A percentile compares a stretch with the other conserved stretches of the same genome.
These are phyloP conservation scores for Chelidonichthys spinosus DNA, from an alignment of 2,797 vertebrate genomes.

Conservation along the genomic window DNA sequence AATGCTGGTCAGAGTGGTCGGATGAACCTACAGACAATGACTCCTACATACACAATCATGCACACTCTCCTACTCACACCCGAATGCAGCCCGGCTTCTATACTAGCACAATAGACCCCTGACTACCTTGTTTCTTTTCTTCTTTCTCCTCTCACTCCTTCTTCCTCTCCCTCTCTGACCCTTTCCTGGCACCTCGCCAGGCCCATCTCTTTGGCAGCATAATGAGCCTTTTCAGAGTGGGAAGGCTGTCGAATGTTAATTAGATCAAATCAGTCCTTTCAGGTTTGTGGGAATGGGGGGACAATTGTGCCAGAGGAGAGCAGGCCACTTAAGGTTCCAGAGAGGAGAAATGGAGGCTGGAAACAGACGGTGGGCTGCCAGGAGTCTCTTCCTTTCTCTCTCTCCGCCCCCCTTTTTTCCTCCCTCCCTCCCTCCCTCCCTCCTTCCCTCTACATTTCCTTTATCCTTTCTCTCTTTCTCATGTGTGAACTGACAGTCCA, in stretches of 20 bases:
- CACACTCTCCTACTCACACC: constrained; percentile 22
- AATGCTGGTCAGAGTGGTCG: constrained; percentile 35
- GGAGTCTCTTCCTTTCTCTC: constrained; percentile 25
- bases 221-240: constrained; percentile 83
- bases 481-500: constrained; percentile 46
- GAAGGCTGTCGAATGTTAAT: constrained; percentile 85
- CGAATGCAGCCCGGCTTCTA: constrained; percentile 29
- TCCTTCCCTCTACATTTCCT: constrained; percentile 26
- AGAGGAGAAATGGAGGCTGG: constrained; percentile 52
- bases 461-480: constrained; percentile 23
- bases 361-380: constrained; percentile 56
- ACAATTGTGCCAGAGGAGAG: constrained; percentile 71
- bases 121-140: constrained; percentile 39
- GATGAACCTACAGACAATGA: constrained; percentile 33
- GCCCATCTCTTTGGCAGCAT: constrained; percentile 67
- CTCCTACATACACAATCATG: constrained; percentile 12
- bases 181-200: constrained; percentile 72
- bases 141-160: constrained; percentile 36
- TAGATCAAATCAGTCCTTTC: constrained; percentile 82
- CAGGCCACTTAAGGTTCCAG: constrained; percentile 65
- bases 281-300: constrained; percentile 73
- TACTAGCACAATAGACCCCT: constrained; percentile 48
- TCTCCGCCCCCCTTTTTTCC: neutral
- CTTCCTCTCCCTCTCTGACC: constrained; percentile 44
- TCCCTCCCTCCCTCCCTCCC: neutral